phyloP scores from a whole-genome alignment of 2,888 invertebrate species.

The Leptura quadrifasciata region DNA sequence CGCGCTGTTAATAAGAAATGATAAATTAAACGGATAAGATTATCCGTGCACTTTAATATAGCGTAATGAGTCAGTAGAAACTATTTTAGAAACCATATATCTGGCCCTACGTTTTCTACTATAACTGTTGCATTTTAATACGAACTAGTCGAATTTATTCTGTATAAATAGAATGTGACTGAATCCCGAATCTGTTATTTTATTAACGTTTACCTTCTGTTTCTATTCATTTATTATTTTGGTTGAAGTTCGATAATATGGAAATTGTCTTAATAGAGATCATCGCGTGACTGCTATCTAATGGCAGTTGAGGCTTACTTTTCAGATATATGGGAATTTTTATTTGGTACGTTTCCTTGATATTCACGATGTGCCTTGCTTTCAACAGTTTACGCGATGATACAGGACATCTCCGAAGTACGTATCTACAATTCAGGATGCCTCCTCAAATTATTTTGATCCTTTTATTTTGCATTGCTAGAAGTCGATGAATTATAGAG shows the following conservation, averaged over 20 bases:
- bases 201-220: not conserved
- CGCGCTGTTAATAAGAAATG: not conserved
- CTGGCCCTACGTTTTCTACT: not conserved
- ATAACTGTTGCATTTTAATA: constrained; percentile 6
- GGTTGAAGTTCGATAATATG: constrained; percentile 8
- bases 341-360: too few relatives aligned
- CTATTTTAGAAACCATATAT: constrained; percentile 23
- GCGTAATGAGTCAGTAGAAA: constrained; percentile 10
- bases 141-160: not conserved
- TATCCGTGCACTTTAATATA: constrained; percentile 9
- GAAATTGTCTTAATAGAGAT: constrained; percentile 9
- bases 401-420: too few relatives aligned
- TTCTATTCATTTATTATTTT: constrained; percentile 15
- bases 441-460: too few relatives aligned
- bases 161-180: not conserved
- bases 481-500: too few relatives aligned
- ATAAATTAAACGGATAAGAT: not conserved
- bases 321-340: not conserved
- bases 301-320: not conserved
- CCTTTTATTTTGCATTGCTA: too few relatives aligned
- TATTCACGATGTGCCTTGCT: too few relatives aligned
- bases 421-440: too few relatives aligned
- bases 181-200: not conserved
- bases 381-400: too few relatives aligned
- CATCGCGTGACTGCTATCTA: constrained; percentile 16